phyloP scores from a whole-genome alignment of 2,797 vertebrate genomes.

The Poliocrania exsul region DNA sequence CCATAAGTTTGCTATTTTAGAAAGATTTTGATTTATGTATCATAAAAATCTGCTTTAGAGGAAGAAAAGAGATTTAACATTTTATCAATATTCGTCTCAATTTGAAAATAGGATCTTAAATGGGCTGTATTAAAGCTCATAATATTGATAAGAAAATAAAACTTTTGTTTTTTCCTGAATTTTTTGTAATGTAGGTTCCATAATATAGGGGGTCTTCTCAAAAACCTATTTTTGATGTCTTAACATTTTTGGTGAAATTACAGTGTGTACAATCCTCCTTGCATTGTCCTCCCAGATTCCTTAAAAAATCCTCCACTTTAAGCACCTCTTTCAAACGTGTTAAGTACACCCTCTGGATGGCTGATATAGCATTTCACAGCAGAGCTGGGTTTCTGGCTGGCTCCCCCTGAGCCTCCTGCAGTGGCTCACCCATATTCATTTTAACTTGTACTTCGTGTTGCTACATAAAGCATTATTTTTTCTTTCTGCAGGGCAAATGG shows the following conservation, averaged over 20 bases:
- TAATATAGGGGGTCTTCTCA: rapidly evolving
- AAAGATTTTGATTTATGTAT: neutral
- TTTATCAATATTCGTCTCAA: neutral
- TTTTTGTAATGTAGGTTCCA: neutral
- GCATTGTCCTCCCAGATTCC: neutral
- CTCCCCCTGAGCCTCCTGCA: neutral
- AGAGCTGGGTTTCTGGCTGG: neutral
- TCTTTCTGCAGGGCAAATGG: slow-evolving; percentile 31
- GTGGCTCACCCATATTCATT: neutral
- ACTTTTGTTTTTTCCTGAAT: neutral
- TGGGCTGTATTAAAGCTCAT: neutral
- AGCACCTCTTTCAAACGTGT: neutral
- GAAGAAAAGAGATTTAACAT: neutral
- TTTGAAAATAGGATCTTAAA: neutral
- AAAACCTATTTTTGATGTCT: neutral
- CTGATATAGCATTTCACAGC: neutral
- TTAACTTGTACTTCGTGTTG: neutral
- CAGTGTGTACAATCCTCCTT: neutral
- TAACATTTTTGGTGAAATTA: neutral
- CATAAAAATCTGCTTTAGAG: neutral
- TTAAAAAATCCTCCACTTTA: neutral
- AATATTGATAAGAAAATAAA: neutral
- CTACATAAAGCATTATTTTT: slow-evolving; percentile 38
- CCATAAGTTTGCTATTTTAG: neutral
- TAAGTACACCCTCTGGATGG: neutral